Evolutionary conservation across 1,140 invertebrate genomes (phyloP), one percentile per base, ranked within the genome.

Genomic region (Wasmannia auropunctata): DNA sequence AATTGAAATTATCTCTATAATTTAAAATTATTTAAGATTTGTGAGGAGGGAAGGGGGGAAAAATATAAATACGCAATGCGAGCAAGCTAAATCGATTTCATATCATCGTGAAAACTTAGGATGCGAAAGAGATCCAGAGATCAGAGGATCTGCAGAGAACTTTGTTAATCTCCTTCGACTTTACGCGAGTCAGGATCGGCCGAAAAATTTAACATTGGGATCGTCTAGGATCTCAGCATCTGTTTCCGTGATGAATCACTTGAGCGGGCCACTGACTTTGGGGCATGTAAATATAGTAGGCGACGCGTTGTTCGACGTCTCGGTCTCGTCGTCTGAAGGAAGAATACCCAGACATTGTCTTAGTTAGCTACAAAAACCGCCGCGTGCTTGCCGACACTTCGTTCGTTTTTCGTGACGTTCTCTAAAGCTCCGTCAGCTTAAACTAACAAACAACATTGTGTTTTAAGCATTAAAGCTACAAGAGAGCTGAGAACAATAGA

Each of bases 221-320:
- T 58, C 60, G 40, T 40, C 67, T 83, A 74, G 79, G 51, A 83
- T 74, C 49, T 37, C 63, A 83, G 79, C 79, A 74, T 83, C 79
- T 83, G 79, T 58, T 72, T 83, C 51, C 79, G 80, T 76, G 86
- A 80, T 88, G 88, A 90, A 90, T 90, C 88, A 90, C 86, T 90
- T 60, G 76, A 67, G 56, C 88, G 88, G 81, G 86, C 88, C 89
- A 86, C 72, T 90, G 76, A 90, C 89, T 90, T 79, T 90, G 70
- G 37, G 60, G 88, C 83, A 79, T 76, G 86, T 90, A 90, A 90
- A 90, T 90, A 90, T 90, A 90, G 89, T n/a, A 90, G 89, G 65
- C 86, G 81, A 43, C 54, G 75, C 80, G 67, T 46, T 84, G 85
- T 58, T 87, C 87, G 72, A 69, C 86, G 85, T 89, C 89, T 83